Base-by-base conservation (phyloP, 1,140 invertebrate genomes). In the Centruroides vittatus region DNA sequence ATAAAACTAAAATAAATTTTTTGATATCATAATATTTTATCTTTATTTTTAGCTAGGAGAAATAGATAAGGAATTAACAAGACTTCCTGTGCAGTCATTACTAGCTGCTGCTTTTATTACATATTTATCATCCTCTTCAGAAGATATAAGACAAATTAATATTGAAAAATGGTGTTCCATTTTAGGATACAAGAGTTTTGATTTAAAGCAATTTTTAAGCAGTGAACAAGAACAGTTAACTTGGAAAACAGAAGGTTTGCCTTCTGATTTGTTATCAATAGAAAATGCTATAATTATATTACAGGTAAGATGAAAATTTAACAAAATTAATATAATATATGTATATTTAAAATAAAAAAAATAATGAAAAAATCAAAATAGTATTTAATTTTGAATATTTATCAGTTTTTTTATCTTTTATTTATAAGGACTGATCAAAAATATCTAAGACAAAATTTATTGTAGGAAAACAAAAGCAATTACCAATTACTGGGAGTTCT, bases 161-260 rank as follows among this genome's bases (percentile, higher is more conserved):
- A 61, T 65, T 87, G 47, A 71, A 72, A 23, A 72, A 78, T 65
- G 64, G 64, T 89, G 85, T 84, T 73, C 77, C 60, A 67, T 79
- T 4, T 69, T 84, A 46, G 76, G 77, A 35, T 67, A 78, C 0
- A 67, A 73, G 36, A 63, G 69, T 3, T 89, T 90, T 75, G 82
- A 84, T 59, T 72, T 89, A 7, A 76, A 81, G n/a, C 77, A 80
- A 55, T 89, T 88, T 68, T 72, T 90, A 46, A 81, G 81, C 5
- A 79, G 79, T 3, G 86, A 94, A 70, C 81, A 86, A 63, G 87
- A 93, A 66, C 80, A 88, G 63, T 70, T 95, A 9, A 82, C 84
- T 59, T 98, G 93, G 93, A 85, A 87, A 67, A 80, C 81, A 4
- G 84, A 92, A 70, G 90, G 91, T 1, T 74, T 97, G 3, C 84